Evolutionary conservation across 2,113 vertebrate genomes (phyloP), one percentile per base, ranked within the genome.

Genomic region (Diadophis punctatus): DNA sequence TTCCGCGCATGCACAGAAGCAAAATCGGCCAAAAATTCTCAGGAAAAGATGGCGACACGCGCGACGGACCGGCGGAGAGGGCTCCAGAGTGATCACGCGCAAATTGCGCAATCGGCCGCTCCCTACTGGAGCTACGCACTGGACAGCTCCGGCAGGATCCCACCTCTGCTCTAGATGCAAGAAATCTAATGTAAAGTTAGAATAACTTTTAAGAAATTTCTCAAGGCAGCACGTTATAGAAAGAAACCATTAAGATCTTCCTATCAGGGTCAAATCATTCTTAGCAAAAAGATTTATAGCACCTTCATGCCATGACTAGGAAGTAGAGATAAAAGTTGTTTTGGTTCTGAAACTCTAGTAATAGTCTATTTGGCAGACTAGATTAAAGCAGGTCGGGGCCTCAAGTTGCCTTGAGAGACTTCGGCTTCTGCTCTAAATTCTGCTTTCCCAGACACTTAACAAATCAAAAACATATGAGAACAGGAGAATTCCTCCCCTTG

Each of bases 401-500:
- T 43, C 88, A 93, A 91, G 80, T 16, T 94, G 86, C 56, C 92
- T 84, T 88, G 90, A 94, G 20, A 90, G 20, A 88, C 25, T 91
- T 91, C 51, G 0, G 3, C 27, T 93, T 56, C 93, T 95, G 25
- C 52, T 91, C 94, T 95, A 92, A 90, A 92, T 88, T 94, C 86
- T 86, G 6, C 87, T 74, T 95, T 96, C 85, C 48, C 74, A 90
- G 43, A 90, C 60, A 30, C 51, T 85, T 91, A 91, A 85, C 34
- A 91, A 90, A 90, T 80, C 30, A 63, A 94, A 95, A 95, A 34
- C 93, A 91, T 46, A 16, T 60, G 89, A 93, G 34, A 92, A 74
- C 74, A 94, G 88, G 89, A 93, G n/a, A 39, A 93, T 94, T 90
- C 89, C 85, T 94, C 43, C 84, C 46, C 84, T 86, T 90, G n/a